Evolutionary conservation across 92 coral and sea anemone genomes (phyloP).

Genomic region (Parazoanthus darwini): DNA sequence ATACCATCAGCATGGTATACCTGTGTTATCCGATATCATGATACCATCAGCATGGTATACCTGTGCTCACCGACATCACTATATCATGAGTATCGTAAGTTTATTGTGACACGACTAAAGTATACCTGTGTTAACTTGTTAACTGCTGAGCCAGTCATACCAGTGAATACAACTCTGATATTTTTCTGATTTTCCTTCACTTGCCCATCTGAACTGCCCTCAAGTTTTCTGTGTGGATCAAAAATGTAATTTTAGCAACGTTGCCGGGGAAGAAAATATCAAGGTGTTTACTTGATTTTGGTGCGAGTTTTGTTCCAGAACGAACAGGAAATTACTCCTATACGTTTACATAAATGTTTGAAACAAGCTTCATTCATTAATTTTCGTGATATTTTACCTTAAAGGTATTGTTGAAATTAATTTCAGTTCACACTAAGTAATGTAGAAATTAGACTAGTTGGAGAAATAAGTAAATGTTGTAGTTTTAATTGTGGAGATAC

Average conservation of each 20-base stretch:
- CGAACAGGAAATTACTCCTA: too few relatives aligned
- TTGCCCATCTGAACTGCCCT: not conserved
- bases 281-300: not conserved
- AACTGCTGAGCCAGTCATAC: constrained; percentile 44
- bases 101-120: not conserved
- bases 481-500: too few relatives aligned
- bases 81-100: not conserved
- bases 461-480: too few relatives aligned
- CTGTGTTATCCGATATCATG: not conserved
- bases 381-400: too few relatives aligned
- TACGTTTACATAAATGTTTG: not conserved
- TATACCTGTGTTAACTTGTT: constrained; percentile 35
- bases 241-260: not conserved
- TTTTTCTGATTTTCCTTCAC: not conserved
- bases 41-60: too few relatives aligned
- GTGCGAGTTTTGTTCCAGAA: not conserved
- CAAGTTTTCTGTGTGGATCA: constrained; percentile 8
- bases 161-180: constrained; percentile 33
- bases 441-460: too few relatives aligned
- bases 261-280: not conserved
- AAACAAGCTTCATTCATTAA: too few relatives aligned
- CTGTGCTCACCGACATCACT: not conserved
- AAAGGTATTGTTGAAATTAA: too few relatives aligned
- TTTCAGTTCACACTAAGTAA: too few relatives aligned
- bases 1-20: too few relatives aligned